These are phyloP conservation scores for Ancistrus triradiatus DNA, from an alignment of 2,113 vertebrate genomes.

Conservation along the genomic window DNA sequence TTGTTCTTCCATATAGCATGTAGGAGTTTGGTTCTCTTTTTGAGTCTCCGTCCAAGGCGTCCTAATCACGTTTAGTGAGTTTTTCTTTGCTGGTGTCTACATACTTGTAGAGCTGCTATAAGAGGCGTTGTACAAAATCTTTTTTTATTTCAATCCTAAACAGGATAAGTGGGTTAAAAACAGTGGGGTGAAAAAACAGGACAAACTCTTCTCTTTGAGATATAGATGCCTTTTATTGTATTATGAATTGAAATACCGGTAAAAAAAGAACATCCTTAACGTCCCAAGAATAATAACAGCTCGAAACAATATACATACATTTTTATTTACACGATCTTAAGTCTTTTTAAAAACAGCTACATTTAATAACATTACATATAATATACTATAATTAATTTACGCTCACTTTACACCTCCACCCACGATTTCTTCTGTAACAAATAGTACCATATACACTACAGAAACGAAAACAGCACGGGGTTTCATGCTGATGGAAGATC, in stretches of 20 bases:
- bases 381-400: constrained; percentile 12
- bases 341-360: constrained; percentile 72
- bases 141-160: too few relatives aligned
- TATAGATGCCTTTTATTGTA: constrained; percentile 59
- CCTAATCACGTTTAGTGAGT: too few relatives aligned
- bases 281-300: constrained; percentile 46
- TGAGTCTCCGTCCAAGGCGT: too few relatives aligned
- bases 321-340: constrained; percentile 62
- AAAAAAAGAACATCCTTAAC: constrained; percentile 52
- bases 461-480: too few relatives aligned
- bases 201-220: constrained; percentile 1
- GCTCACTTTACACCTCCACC: constrained; percentile 23
- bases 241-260: constrained; percentile 45
- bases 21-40: too few relatives aligned
- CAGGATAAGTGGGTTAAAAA: too few relatives aligned
- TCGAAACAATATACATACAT: constrained; percentile 62
- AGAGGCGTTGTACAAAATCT: too few relatives aligned
- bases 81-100: too few relatives aligned
- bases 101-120: too few relatives aligned
- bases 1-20: too few relatives aligned
- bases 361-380: constrained; percentile 73
- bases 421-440: constrained; percentile 17
- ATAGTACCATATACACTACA: constrained; percentile 38
- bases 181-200: too few relatives aligned
- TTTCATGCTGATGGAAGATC: too few relatives aligned